These are phyloP conservation scores for Catalaphyllia jardinei DNA, from an alignment of 64 coral and sea anemone genomes.

Conservation along the genomic window DNA sequence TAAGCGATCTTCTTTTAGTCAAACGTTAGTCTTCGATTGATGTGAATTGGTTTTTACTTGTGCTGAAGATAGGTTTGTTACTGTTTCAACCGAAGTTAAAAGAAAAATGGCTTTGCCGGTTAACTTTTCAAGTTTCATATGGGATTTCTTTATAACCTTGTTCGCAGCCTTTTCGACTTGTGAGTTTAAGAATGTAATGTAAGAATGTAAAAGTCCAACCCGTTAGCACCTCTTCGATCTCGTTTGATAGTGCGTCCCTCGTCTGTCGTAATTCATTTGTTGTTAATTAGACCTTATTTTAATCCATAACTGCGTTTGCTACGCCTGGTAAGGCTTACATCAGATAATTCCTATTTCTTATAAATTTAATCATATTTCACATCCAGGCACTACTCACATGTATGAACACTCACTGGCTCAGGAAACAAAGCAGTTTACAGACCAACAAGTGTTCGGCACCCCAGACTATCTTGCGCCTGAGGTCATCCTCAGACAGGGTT, in stretches of 20 bases:
- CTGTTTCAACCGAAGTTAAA: too few species aligned
- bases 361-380: background rate
- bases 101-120: too few species aligned
- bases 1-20: too few species aligned
- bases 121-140: background rate
- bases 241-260: too few species aligned
- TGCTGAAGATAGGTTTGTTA: too few species aligned
- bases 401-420: slow-evolving; percentile 87
- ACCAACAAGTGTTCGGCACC: slow-evolving; percentile 97
- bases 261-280: too few species aligned
- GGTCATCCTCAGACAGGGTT: slow-evolving; percentile 90
- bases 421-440: slow-evolving; percentile 90
- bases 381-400: slow-evolving; percentile 85
- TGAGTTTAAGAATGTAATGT: background rate
- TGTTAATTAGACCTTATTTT: too few species aligned
- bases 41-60: too few species aligned
- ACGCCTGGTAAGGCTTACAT: too few species aligned
- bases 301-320: too few species aligned
- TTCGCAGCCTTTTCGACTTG: background rate
- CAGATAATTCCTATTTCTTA: background rate
- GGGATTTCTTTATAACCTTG: background rate
- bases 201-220: background rate
- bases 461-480: slow-evolving; percentile 96
- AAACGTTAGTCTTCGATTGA: too few species aligned
- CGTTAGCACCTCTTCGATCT: too few species aligned